Evolutionary conservation across 2,888 invertebrate genomes (phyloP).

Genomic region (Dexiosoma caninum): DNA sequence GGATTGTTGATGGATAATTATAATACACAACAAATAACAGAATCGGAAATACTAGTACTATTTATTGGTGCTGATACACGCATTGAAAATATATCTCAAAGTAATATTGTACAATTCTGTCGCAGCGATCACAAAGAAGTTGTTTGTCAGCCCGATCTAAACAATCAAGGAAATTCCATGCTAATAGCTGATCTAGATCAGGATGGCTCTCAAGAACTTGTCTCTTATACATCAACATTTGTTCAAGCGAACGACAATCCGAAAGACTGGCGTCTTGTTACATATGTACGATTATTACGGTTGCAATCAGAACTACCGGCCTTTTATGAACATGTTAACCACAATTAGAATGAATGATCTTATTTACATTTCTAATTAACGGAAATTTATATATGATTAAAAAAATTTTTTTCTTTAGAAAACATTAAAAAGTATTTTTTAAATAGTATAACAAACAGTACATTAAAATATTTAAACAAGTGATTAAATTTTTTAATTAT

Average conservation of each 20-base stretch:
- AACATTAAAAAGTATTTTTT: neutral
- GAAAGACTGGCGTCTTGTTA: slow-evolving; percentile 81
- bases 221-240: slow-evolving; percentile 86
- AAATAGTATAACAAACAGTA: too few relatives aligned
- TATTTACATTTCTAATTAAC: slow-evolving; percentile 17
- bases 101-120: slow-evolving; percentile 87
- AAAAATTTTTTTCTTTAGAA: too few relatives aligned
- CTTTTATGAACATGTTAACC: slow-evolving; percentile 79
- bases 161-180: slow-evolving; percentile 85
- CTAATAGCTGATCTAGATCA: slow-evolving; percentile 86
- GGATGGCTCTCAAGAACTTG: slow-evolving; percentile 87
- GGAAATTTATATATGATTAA: neutral
- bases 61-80: slow-evolving; percentile 86
- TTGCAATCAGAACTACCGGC: slow-evolving; percentile 86
- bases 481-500: too few relatives aligned
- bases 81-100: slow-evolving; percentile 87
- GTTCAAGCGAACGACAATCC: slow-evolving; percentile 71
- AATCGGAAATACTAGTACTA: slow-evolving; percentile 87
- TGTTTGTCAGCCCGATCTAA: slow-evolving; percentile 86
- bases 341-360: slow-evolving; percentile 55
- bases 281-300: slow-evolving; percentile 84
- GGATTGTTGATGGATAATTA: slow-evolving; percentile 69
- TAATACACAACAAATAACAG: slow-evolving; percentile 81
- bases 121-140: slow-evolving; percentile 71
- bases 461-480: slow-evolving; percentile 12